Evolutionary conservation across 1,140 invertebrate species (phyloP), one percentile per base, ranked within the genome.

Genomic region (Lucilia cuprina): DNA sequence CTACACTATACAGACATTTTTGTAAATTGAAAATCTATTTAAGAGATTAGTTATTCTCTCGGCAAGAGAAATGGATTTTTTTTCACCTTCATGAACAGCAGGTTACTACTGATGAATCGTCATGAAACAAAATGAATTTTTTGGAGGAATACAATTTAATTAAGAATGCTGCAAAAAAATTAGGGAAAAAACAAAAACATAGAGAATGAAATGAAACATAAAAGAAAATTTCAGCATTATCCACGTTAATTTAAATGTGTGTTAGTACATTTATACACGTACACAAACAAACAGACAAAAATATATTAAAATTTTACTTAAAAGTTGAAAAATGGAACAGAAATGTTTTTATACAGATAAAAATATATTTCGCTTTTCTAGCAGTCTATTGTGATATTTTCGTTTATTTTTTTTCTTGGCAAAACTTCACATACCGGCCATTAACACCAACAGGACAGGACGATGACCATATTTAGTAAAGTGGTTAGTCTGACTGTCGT

Each of bases 381-480:
- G 10, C 41, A 41, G 5, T 41, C 41, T 10, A 41, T 41, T 41
- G 41, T 41, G 10, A 41, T 41, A 41, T 41, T 41, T 41, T 41
- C 41, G 41, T 41, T 41, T 41, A n/a, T 30, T 41, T 41, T 77
- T 41, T 41, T 41, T 77, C 47, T 77, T 77, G 74, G 74, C 74
- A 77, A 77, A 41, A 77, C 25, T 77, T 55, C 50, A 55, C 50
- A 55, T 55, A 14, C 50, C 50, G 41, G 19, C 41, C 77, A 80
- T 80, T 49, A 80, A 80, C 77, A 50, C 77, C 77, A 35, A 80
- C 77, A 80, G 75, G 77, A 49, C 77, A 80, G 75, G 77, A 49
- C 77, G 77, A 80, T 80, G 77, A 49, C 77, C 77, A 80, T 80
- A 80, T 80, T 80, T 35, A 80, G 41, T 49, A 80, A 80, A 70